Base-by-base conservation (phyloP, 2,113 vertebrate species). In the Colinus virginianus region DNA sequence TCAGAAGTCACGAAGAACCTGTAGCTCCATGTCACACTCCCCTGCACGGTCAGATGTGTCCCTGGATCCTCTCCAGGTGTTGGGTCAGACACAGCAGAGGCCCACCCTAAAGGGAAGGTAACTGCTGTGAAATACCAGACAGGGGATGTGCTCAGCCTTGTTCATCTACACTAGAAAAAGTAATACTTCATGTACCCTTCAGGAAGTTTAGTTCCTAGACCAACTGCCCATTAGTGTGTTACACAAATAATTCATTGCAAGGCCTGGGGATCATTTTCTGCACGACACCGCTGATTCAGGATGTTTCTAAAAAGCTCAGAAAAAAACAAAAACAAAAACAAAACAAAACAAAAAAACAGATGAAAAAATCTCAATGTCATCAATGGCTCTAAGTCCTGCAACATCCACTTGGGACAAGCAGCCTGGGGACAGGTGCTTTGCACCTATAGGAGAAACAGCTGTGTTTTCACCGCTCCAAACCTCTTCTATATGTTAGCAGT, bases 1-100 rank as follows among this genome's bases (percentile, higher is more conserved):
- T 92, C 93, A 95, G 84, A 93, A 96, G 77, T 94, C 92, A 94
- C 67, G 67, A 62, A 69, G 89, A 58, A 77, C 82, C 21, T 96
- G 69, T 58, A 89, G 84, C 38, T 88, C 69, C 43, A 26, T 83
- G 53, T 89, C 77, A 42, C 66, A 55, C 76, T 87, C 66, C 77
- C 30, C 56, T 88, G 76, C 4, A 0, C 5, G 14, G 86, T 83
- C 85, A 84, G 58, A 86, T 58, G 77, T 95, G 80, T 28, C n/a
- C 11, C 23, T 87, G 85, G 58, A 71, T 68, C 43, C 84, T 63
- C 75, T 91, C 77, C 93, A 88, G 61, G 43, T 78, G 77, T 69
- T 84, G 53, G 84, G 84, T 36, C 82, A 91, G 32, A 78, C 46
- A 56, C 66, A 90, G 61, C 76, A 58, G 23, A 83, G 79, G 82